Evolutionary conservation across 2,888 invertebrate genomes (phyloP), one percentile per base, ranked within the genome.

Genomic region (Agapetus fuscipes): DNA sequence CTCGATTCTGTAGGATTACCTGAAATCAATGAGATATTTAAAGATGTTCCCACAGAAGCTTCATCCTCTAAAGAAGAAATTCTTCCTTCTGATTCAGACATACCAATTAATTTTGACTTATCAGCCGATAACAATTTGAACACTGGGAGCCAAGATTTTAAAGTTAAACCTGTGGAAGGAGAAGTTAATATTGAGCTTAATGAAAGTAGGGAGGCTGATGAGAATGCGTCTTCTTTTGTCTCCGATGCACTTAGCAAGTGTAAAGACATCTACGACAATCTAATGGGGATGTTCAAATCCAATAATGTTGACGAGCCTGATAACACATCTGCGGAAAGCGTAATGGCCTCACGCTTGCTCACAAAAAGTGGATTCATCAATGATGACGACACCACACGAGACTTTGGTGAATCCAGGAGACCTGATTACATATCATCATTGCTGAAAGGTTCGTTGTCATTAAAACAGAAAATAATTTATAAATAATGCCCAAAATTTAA

Each of bases 41-140:
- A 20, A 38, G 31, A 15, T 11, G 26, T 12, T 9, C 20, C 12
- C 16, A 39, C 20, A 20, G 14, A n/a, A 16, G 11, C 10, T 17
- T 39, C 24, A 25, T 12, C 32, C 37, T 15, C 27, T 25, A 26
- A 12, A 34, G 17, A 15, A 31, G 15, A 36, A 32, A n/a, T 26
- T n/a, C n/a, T n/a, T n/a, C n/a, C n/a, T n/a, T n/a, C n/a, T n/a
- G n/a, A n/a, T n/a, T n/a, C n/a, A n/a, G n/a, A n/a, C n/a, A n/a
- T n/a, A n/a, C n/a, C n/a, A n/a, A n/a, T n/a, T n/a, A n/a, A n/a
- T n/a, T n/a, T n/a, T n/a, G n/a, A n/a, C n/a, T n/a, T n/a, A n/a
- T n/a, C n/a, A n/a, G n/a, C n/a, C n/a, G n/a, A n/a, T n/a, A n/a
- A n/a, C n/a, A n/a, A n/a, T n/a, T n/a, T 24, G 24, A 24, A 24